Percentiles rank a stretch among this genome's conserved stretches.
Conservation (phyloP, 2,797 vertebrate species). For the Trematomus bernacchii region DNA sequence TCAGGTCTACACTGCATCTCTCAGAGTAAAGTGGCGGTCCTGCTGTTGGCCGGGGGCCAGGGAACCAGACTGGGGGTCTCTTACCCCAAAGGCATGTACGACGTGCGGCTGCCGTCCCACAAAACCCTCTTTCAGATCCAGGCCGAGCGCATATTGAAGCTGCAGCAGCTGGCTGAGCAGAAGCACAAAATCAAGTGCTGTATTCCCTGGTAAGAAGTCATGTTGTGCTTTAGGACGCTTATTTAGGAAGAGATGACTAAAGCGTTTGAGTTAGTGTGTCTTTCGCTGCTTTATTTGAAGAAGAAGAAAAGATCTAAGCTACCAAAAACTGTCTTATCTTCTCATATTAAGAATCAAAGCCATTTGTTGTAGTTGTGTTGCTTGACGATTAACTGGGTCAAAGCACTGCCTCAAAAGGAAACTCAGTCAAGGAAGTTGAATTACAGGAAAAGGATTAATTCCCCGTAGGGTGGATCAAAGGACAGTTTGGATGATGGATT, state of each 20-base stretch:
- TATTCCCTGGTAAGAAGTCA: constrained; percentile 92
- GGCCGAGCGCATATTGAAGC: constrained; percentile 93
- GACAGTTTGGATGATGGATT: constrained; percentile 3
- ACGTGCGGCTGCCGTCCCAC: constrained; percentile 93
- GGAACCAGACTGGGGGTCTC: constrained; percentile 95
- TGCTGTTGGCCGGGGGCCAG: constrained; percentile 95
- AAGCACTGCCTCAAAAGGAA: constrained; percentile 38
- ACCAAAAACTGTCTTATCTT: not conserved
- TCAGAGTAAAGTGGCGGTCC: constrained; percentile 90
- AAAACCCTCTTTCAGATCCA: constrained; percentile 99
- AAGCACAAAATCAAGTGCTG: constrained; percentile 84
- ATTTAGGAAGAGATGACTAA: not conserved
- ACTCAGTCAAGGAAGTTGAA: constrained; percentile 19
- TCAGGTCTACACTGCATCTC: constrained; percentile 84
- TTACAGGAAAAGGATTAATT: constrained; percentile 45
- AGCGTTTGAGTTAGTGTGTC: not conserved
- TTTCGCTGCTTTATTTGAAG: constrained; percentile 10
- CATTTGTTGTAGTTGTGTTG: constrained; percentile 12
- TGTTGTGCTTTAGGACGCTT: not conserved
- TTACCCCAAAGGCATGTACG: constrained; percentile 98
- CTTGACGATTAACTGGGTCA: constrained; percentile 37
- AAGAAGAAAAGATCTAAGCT: not conserved
- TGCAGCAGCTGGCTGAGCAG: constrained; percentile 91
- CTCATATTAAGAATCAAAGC: constrained; percentile 16
- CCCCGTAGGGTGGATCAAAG: constrained; percentile 23